A percentile compares a stretch with the other conserved stretches of the same genome.
Conservation (phyloP, 2,797 vertebrate species). For the Sebastes kiyomatsui region DNA sequence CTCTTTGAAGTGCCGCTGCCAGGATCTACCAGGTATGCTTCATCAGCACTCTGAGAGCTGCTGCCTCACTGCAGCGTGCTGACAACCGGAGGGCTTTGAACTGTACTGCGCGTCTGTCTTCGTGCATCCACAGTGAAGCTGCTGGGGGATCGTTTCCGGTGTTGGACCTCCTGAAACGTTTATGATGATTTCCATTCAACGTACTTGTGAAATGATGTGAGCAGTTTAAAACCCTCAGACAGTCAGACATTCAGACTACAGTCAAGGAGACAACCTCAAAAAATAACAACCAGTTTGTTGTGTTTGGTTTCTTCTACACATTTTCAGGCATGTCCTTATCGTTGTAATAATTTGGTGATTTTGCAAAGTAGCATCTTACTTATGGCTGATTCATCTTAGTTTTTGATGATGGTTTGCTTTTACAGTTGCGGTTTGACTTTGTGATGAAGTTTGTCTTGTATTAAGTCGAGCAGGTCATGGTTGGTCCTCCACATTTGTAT, state of each 20-base stretch:
- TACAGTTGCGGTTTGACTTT: constrained; percentile 16
- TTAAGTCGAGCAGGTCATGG: background rate
- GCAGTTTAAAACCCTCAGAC: background rate
- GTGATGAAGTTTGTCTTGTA: constrained; percentile 3
- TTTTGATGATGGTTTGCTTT: constrained; percentile 6
- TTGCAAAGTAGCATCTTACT: constrained; percentile 1
- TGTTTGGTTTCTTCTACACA: constrained; percentile 36
- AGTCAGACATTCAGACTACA: background rate
- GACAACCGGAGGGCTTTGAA: constrained; percentile 47
- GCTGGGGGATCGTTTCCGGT: constrained; percentile 28
- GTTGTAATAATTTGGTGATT: constrained; percentile 45
- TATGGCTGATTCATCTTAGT: background rate
- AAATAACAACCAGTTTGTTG: constrained; percentile 2
- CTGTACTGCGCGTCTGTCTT: constrained; percentile 27
- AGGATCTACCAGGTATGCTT: constrained; percentile 93
- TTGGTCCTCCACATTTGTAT: constrained; percentile 8
- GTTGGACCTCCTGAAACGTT: constrained; percentile 26
- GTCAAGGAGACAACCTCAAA: constrained; percentile 19
- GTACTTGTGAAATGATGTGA: constrained; percentile 15
- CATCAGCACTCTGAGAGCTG: constrained; percentile 82
- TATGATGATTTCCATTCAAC: constrained; percentile 29
- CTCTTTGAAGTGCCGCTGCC: constrained; percentile 91
- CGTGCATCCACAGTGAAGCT: constrained; percentile 16
- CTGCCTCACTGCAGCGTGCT: constrained; percentile 46
- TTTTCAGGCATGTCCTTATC: constrained; percentile 30